A percentile compares a stretch with the other conserved stretches of the same genome.
phyloP scores from a whole-genome alignment of 2,888 invertebrate species.

The Spisula solida region DNA sequence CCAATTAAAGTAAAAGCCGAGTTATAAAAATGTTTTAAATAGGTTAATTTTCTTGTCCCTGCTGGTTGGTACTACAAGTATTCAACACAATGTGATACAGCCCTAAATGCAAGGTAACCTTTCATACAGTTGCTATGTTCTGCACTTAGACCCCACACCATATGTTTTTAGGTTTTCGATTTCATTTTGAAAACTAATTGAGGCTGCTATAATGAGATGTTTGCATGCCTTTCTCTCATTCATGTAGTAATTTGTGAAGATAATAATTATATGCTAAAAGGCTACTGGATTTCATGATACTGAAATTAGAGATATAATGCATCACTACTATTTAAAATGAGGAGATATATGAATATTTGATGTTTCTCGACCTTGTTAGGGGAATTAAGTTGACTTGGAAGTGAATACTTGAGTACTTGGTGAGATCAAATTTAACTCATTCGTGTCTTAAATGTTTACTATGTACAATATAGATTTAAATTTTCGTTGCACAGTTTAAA shows the following conservation, averaged over 20 bases:
- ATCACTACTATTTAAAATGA: background rate
- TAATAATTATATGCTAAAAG: background rate
- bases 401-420: too few species aligned
- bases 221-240: background rate
- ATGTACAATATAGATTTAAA: too few species aligned
- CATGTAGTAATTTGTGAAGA: background rate
- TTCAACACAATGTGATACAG: background rate
- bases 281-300: background rate
- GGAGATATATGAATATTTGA: background rate
- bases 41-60: too few species aligned
- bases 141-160: background rate
- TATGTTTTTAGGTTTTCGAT: conserved; percentile 2
- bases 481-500: too few species aligned
- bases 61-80: too few species aligned
- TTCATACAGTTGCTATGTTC: background rate
- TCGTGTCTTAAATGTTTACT: too few species aligned
- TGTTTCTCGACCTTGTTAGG: background rate
- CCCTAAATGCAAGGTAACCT: background rate
- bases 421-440: too few species aligned
- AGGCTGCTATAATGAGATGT: background rate
- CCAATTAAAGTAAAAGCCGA: too few species aligned
- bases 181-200: background rate
- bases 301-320: background rate
- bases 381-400: too few species aligned
- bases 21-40: too few species aligned